Percentiles rank a stretch among this genome's conserved stretches.
phyloP scores from a whole-genome alignment of 2,113 vertebrate genomes.

The Pandion haliaetus region DNA sequence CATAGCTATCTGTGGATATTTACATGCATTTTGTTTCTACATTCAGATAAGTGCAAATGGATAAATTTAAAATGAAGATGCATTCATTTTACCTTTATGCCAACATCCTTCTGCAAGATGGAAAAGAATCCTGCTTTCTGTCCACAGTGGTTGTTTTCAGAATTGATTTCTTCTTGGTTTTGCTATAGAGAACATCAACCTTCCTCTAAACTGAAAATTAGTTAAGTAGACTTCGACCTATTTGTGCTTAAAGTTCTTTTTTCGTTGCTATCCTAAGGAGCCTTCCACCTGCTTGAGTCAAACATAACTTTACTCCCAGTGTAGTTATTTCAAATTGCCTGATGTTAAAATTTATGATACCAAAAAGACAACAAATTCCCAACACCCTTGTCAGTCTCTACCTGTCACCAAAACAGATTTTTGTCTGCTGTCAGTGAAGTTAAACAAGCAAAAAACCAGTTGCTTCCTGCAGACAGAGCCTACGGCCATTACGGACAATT shows the following conservation, averaged over 20 bases:
- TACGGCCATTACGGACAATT: conserved; percentile 4
- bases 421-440: not conserved
- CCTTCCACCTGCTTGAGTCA: not conserved
- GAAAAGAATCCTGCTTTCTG: not conserved
- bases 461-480: not conserved
- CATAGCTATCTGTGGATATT: not conserved
- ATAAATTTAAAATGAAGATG: not conserved
- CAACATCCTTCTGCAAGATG: not conserved
- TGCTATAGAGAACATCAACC: not conserved
- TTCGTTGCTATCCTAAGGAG: not conserved
- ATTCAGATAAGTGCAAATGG: not conserved
- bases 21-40: not conserved
- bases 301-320: not conserved
- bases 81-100: not conserved
- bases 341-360: not conserved
- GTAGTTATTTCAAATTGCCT: not conserved
- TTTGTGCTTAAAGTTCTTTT: not conserved
- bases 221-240: not conserved
- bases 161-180: not conserved
- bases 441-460: not conserved
- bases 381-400: not conserved
- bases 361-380: not conserved
- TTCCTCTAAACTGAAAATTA: not conserved
- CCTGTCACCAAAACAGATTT: not conserved
- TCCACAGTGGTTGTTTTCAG: not conserved